Conservation (phyloP, 2,797 vertebrate species). For the Meda fulgida region DNA sequence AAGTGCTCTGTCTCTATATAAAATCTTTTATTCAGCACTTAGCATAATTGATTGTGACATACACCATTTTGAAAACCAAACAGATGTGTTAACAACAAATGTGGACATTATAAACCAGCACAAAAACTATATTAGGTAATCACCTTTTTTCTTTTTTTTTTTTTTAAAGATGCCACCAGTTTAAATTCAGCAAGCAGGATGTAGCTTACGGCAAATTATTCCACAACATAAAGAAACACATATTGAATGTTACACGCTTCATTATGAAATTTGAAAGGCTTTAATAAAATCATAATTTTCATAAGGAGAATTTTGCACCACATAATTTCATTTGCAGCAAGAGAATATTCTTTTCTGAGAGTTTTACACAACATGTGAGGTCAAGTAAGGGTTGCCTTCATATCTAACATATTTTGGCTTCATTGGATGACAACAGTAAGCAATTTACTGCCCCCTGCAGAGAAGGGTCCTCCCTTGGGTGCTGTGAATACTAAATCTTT, state of each 20-base stretch:
- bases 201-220: not conserved
- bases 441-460: conserved; percentile 52
- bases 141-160: not conserved
- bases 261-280: not conserved
- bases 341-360: conserved; percentile 39
- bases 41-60: conserved; percentile 5
- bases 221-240: not conserved
- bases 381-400: conserved; percentile 47
- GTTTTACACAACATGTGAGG: conserved; percentile 48
- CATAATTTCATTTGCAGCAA: conserved; percentile 8
- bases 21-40: conserved; percentile 34
- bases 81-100: conserved; percentile 36
- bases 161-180: not conserved
- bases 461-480: not conserved
- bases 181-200: not conserved
- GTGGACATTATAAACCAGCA: not conserved
- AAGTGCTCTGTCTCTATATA: conserved; percentile 25
- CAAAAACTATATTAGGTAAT: not conserved
- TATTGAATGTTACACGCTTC: not conserved
- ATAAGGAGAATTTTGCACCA: conserved; percentile 1
- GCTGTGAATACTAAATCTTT: not conserved
- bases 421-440: conserved; percentile 29
- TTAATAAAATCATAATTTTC: not conserved
- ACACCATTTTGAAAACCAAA: conserved; percentile 2
- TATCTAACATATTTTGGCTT: conserved; percentile 53